Evolutionary conservation across 1,140 invertebrate species (phyloP).

Genomic region (Cotesia vestalis): DNA sequence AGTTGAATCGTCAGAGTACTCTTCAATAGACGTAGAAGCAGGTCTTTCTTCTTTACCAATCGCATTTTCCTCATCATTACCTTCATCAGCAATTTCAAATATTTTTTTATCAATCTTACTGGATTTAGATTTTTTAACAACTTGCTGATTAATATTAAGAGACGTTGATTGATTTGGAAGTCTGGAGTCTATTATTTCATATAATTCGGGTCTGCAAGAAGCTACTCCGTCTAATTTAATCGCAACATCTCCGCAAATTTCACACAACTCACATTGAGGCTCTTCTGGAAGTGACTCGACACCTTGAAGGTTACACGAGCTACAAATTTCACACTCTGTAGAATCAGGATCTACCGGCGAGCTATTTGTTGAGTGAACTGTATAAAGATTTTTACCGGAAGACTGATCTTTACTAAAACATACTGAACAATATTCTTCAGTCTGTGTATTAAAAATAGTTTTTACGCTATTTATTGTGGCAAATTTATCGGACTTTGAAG

Average conservation of each 20-base stretch:
- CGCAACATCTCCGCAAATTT: slow-evolving; percentile 59
- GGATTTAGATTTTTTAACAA: slow-evolving; percentile 29
- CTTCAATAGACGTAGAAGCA: slow-evolving; percentile 34
- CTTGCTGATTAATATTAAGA: slow-evolving; percentile 43
- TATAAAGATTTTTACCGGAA: slow-evolving; percentile 53
- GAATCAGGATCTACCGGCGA: slow-evolving; percentile 57
- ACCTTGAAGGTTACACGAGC: slow-evolving; percentile 53
- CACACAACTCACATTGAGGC: slow-evolving; percentile 54
- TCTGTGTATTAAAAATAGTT: slow-evolving; percentile 48
- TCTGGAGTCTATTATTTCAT: slow-evolving; percentile 30
- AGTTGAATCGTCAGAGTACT: slow-evolving; percentile 35
- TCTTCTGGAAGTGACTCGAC: slow-evolving; percentile 32
- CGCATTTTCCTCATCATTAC: slow-evolving; percentile 52
- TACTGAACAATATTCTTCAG: slow-evolving; percentile 59
- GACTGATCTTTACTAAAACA: slow-evolving; percentile 57
- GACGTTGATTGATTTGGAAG: slow-evolving; percentile 31
- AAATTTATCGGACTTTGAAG: slow-evolving; percentile 34
- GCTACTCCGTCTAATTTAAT: slow-evolving; percentile 42
- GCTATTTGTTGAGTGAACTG: slow-evolving; percentile 54
- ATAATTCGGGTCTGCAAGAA: slow-evolving; percentile 38
- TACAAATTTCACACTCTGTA: slow-evolving; percentile 62
- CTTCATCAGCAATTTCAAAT: slow-evolving; percentile 33
- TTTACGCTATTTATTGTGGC: slow-evolving; percentile 46
- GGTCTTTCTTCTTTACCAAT: slow-evolving; percentile 12
- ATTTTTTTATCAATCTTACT: slow-evolving; percentile 17